Percentiles rank a stretch among this genome's conserved stretches.
These are phyloP conservation scores for Popillia japonica DNA, from an alignment of 1,140 invertebrate genomes.

Conservation along the genomic window DNA sequence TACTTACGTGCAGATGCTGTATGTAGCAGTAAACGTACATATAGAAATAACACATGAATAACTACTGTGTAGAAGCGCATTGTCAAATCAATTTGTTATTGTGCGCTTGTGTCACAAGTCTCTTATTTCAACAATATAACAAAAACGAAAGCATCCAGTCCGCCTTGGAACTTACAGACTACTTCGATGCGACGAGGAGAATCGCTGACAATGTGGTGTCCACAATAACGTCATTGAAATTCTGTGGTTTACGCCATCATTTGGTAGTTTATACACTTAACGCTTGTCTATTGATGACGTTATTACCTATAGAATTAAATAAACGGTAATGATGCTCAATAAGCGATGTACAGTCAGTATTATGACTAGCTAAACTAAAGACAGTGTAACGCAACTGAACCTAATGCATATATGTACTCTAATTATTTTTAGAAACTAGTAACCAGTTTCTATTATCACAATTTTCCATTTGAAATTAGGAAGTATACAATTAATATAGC, in stretches of 20 bases:
- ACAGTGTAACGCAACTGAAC: not conserved
- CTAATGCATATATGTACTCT: too few species aligned
- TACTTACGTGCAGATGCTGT: conserved; percentile 15
- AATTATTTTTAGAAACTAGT: too few species aligned
- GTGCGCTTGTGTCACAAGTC: not conserved
- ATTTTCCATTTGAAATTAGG: too few species aligned
- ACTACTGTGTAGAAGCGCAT: conserved; percentile 1
- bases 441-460: too few species aligned
- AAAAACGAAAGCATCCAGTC: conserved; percentile 15
- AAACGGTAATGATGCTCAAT: not conserved
- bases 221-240: conserved; percentile 14
- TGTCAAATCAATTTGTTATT: not conserved
- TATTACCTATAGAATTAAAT: not conserved
- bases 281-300: not conserved
- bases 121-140: not conserved
- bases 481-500: too few species aligned
- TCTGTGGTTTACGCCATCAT: conserved; percentile 1
- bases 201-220: conserved; percentile 13
- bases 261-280: not conserved
- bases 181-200: conserved; percentile 6
- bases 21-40: not conserved
- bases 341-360: not conserved
- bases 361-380: not conserved
- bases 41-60: conserved; percentile 10
- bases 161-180: conserved; percentile 17